phyloP scores from a whole-genome alignment of 2,113 vertebrate genomes.

The Beaufortia kweichowensis region DNA sequence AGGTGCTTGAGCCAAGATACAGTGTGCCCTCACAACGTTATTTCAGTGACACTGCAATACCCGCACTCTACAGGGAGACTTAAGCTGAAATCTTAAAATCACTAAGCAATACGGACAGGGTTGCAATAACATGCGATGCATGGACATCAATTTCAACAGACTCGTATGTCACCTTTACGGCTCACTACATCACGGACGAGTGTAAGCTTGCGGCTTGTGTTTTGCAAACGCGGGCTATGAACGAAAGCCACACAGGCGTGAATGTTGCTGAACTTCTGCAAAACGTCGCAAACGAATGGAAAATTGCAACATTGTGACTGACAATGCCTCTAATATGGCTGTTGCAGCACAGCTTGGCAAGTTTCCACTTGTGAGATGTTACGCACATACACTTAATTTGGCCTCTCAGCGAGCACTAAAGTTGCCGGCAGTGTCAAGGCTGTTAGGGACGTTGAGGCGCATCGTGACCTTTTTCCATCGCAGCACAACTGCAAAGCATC shows the following conservation, averaged over 20 bases:
- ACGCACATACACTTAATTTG: constrained; percentile 37
- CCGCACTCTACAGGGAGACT: no score
- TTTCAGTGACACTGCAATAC: background rate
- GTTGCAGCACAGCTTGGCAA: background rate
- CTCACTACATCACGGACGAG: background rate
- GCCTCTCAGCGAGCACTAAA: constrained; percentile 39
- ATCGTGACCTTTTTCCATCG: constrained; percentile 36
- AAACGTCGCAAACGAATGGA: background rate
- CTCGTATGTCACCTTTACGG: background rate
- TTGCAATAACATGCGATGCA: background rate
- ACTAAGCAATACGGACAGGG: background rate
- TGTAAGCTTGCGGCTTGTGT: background rate
- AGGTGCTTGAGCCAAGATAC: background rate
- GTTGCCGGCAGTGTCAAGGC: constrained; percentile 31
- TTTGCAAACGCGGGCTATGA: background rate
- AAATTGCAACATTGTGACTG: background rate
- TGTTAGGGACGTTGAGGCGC: constrained; percentile 38
- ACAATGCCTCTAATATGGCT: constrained; percentile 19
- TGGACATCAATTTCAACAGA: constrained; percentile 22
- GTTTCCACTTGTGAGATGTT: background rate
- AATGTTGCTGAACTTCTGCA: constrained; percentile 17
- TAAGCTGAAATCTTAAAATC: background rate
- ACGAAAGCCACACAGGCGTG: constrained; percentile 16
- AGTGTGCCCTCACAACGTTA: background rate
- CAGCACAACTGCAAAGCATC: constrained; percentile 38